phyloP scores from a whole-genome alignment of 2,797 vertebrate species.

The Echeneis naucrates region DNA sequence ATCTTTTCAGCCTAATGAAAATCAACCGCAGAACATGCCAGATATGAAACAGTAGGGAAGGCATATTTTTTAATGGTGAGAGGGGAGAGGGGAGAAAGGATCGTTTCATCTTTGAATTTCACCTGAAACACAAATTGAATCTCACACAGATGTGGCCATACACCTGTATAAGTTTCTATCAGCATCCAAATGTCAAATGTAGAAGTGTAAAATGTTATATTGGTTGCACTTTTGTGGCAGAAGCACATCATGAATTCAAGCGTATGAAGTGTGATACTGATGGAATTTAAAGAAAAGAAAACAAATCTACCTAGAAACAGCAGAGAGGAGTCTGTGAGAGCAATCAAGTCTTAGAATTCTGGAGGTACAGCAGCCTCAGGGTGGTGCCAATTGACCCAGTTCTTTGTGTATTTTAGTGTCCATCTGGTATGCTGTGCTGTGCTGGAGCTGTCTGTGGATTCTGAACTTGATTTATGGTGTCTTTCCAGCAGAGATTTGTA shows the following conservation, averaged over 20 bases:
- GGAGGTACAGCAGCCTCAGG: conserved; percentile 38
- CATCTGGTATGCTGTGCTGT: conserved; percentile 64
- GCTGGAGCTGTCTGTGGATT: conserved; percentile 56
- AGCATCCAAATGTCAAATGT: background rate
- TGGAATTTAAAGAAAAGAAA: conserved; percentile 5
- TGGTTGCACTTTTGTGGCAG: background rate
- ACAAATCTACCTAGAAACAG: conserved; percentile 33
- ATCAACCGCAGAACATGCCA: conserved; percentile 5
- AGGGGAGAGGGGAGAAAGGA: no score
- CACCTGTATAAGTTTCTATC: background rate
- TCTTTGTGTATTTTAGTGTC: conserved; percentile 39
- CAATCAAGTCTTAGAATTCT: conserved; percentile 43
- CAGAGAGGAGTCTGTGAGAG: conserved; percentile 38
- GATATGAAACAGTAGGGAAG: conserved; percentile 15
- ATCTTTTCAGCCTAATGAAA: conserved; percentile 62
- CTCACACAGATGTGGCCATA: background rate
- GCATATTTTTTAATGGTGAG: no score
- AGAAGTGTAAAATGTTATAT: background rate
- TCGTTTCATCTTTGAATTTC: conserved; percentile 1
- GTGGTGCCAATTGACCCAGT: conserved; percentile 73
- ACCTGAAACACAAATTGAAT: conserved; percentile 21
- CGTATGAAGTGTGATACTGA: no score
- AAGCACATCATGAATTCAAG: no score
- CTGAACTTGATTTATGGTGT: conserved; percentile 69
- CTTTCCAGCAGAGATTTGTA: conserved; percentile 60